A percentile compares a stretch with the other conserved stretches of the same genome.
These are phyloP conservation scores for Folsomia manolachei DNA, from an alignment of 2,888 invertebrate genomes.

Conservation along the genomic window DNA sequence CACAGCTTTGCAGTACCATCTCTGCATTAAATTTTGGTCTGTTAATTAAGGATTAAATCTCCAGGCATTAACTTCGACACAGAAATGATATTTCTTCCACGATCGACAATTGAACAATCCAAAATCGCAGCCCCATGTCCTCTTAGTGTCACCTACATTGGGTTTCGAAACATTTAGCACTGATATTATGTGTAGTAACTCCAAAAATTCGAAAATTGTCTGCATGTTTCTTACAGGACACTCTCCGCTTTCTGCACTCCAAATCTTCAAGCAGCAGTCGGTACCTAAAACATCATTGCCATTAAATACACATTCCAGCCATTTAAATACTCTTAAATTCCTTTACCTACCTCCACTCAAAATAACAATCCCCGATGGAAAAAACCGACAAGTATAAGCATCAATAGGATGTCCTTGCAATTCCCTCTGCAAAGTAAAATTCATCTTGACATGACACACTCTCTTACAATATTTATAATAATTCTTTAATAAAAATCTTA, in stretches of 20 bases:
- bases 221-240: too few relatives aligned
- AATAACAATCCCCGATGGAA: constrained; percentile 64
- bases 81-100: constrained; percentile 68
- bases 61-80: constrained; percentile 60
- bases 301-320: constrained; percentile 60
- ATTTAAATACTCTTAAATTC: background rate
- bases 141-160: constrained; percentile 61
- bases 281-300: constrained; percentile 66
- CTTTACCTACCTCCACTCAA: constrained; percentile 26
- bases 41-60: background rate
- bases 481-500: constrained; percentile 50
- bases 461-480: constrained; percentile 14
- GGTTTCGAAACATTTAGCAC: too few relatives aligned
- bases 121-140: constrained; percentile 67
- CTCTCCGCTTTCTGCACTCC: constrained; percentile 67
- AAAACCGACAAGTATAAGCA: constrained; percentile 66
- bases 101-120: constrained; percentile 65
- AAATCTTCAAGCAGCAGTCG: constrained; percentile 67
- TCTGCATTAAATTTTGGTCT: constrained; percentile 54
- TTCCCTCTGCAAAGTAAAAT: constrained; percentile 53
- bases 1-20: constrained; percentile 69
- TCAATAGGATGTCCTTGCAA: constrained; percentile 68
- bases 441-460: background rate
- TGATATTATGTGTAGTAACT: too few relatives aligned
- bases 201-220: too few relatives aligned